phyloP scores from a whole-genome alignment of 2,113 vertebrate species.

The Pelvicachromis taeniatus region DNA sequence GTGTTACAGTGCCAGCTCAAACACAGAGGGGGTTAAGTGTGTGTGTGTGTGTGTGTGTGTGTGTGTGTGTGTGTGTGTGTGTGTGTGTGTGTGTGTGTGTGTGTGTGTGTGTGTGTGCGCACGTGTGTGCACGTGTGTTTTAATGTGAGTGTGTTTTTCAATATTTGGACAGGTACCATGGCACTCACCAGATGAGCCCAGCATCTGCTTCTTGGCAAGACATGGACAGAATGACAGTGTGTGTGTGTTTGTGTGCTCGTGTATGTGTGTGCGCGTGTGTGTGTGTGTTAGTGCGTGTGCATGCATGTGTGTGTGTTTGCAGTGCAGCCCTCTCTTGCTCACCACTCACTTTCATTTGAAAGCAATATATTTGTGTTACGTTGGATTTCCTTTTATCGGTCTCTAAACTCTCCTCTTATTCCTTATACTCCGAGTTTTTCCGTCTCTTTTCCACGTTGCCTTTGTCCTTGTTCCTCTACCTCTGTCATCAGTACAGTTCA shows the following conservation, averaged over 20 bases:
- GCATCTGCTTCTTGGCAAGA: constrained; percentile 47
- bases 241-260: not conserved
- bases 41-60: not conserved
- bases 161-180: constrained; percentile 42
- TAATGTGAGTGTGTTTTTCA: not conserved
- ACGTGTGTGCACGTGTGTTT: not conserved
- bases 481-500: not conserved
- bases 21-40: not conserved
- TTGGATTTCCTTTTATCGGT: not conserved
- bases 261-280: not conserved
- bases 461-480: fast-evolving
- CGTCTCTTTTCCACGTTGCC: fast-evolving
- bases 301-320: not conserved
- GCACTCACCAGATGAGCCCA: constrained; percentile 38
- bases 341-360: not conserved
- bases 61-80: not conserved
- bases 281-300: not conserved
- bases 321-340: not conserved
- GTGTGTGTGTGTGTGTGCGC: not conserved
- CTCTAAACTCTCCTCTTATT: not conserved
- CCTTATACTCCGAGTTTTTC: not conserved
- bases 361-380: not conserved
- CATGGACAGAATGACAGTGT: not conserved
- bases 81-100: not conserved
- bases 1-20: not conserved